Evolutionary conservation across 2,888 invertebrate genomes (phyloP).

Genomic region (Linnaemya vulpina): DNA sequence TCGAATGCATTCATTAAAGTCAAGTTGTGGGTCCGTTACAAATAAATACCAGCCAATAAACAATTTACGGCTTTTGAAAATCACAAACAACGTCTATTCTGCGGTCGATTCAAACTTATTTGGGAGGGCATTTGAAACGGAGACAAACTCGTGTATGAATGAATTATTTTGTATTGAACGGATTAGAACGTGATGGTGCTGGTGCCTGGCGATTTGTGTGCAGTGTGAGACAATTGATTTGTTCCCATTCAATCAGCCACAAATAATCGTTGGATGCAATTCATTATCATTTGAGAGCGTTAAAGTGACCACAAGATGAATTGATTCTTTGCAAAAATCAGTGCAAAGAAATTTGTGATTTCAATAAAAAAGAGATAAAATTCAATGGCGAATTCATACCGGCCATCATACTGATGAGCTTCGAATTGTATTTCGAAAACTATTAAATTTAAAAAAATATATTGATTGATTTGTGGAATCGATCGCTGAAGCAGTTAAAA

Average conservation of each 20-base stretch:
- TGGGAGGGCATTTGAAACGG: background rate
- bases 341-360: background rate
- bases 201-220: background rate
- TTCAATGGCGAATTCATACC: too few relatives aligned
- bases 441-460: too few relatives aligned
- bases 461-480: too few relatives aligned
- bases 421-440: too few relatives aligned
- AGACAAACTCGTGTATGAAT: background rate
- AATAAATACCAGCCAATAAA: conserved; percentile 33
- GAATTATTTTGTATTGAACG: conserved; percentile 7
- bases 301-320: background rate
- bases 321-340: background rate
- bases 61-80: conserved; percentile 18
- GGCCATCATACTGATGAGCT: too few relatives aligned
- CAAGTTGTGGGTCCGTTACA: conserved; percentile 74
- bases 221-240: conserved; percentile 11
- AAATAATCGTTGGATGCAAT: conserved; percentile 26
- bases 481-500: too few relatives aligned
- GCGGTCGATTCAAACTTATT: background rate
- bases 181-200: conserved; percentile 29
- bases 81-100: background rate
- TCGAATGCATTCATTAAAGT: conserved; percentile 80
- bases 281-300: background rate
- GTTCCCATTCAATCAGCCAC: conserved; percentile 38
- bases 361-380: too few relatives aligned